These are phyloP conservation scores for Spodoptera exigua DNA, from an alignment of 2,888 invertebrate species.

Conservation along the genomic window DNA sequence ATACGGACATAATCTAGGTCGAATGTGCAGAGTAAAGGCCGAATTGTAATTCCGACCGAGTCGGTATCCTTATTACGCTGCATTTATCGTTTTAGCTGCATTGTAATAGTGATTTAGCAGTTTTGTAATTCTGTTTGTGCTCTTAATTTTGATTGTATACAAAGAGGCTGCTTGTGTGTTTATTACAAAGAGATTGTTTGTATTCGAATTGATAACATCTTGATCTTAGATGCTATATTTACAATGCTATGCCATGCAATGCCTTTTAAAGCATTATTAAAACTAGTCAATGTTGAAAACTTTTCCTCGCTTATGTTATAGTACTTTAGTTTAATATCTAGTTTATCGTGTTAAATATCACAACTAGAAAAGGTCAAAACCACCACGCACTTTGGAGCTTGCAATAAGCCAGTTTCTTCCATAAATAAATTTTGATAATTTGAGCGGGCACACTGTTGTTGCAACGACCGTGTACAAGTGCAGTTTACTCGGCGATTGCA, in stretches of 20 bases:
- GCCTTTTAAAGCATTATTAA: not conserved
- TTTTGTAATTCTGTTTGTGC: slow-evolving; percentile 43
- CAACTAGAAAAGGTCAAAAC: slow-evolving; percentile 37
- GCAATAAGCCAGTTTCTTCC: slow-evolving; percentile 48
- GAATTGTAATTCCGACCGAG: slow-evolving; percentile 57
- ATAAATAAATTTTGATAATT: slow-evolving; percentile 64
- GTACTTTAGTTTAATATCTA: too few relatives aligned
- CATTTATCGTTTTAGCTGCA: slow-evolving; percentile 39
- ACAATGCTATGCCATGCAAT: too few relatives aligned
- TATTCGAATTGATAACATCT: slow-evolving; percentile 16
- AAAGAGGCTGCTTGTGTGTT: slow-evolving; percentile 16
- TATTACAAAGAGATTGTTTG: slow-evolving; percentile 13
- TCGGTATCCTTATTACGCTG: slow-evolving; percentile 55
- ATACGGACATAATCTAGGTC: slow-evolving; percentile 56
- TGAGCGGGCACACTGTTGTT: slow-evolving; percentile 36
- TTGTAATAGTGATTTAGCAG: slow-evolving; percentile 34
- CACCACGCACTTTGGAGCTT: slow-evolving; percentile 43
- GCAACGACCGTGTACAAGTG: slow-evolving; percentile 54
- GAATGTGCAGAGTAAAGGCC: slow-evolving; percentile 57
- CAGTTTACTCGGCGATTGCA: slow-evolving; percentile 64
- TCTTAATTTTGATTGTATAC: slow-evolving; percentile 34
- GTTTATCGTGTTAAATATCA: slow-evolving; percentile 16
- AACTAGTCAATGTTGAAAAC: too few relatives aligned
- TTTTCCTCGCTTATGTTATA: too few relatives aligned
- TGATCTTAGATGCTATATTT: slow-evolving; percentile 15